Base-by-base conservation (phyloP, 2,113 vertebrate species). In the Apodemus sylvaticus region DNA sequence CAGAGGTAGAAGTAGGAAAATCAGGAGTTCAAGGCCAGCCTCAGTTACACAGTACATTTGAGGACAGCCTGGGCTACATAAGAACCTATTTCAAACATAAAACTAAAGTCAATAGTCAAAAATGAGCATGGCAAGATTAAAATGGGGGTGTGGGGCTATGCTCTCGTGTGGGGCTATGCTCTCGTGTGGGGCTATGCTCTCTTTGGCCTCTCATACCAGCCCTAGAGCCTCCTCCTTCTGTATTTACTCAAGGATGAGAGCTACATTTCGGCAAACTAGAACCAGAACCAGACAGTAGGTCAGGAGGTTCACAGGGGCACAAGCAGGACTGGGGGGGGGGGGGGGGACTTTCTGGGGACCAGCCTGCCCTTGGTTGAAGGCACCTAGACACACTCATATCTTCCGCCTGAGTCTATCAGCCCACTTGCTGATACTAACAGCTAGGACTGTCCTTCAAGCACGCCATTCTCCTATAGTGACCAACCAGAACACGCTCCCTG, bases 101-200 rank as follows among this genome's bases (percentile, higher is more conserved):
- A 66, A 48, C 42, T 34, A 86, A 86, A 66, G 16, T 2, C 39
- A 86, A 45, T 17, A 64, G 11, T 51, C 74, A 45, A 81, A 55
- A 77, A 20, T 34, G 7, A n/a, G 53, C 29, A n/a, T 5, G 7
- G 51, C 42, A 24, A 34, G 11, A 19, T 2, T n/a, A 53, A 60
- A 39, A 66, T 2, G 3, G 5, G 55, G 24, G 22, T 19, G 2
- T 29, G 26, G 7, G 14, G 7, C 0, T 22, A 34, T 34, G 2
- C 2, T 58, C 16, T 51, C 70, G n/a, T n/a, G n/a, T n/a, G n/a
- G n/a, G n/a, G n/a, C n/a, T n/a, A n/a, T n/a, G n/a, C n/a, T n/a
- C n/a, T n/a, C n/a, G 22, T 19, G 2, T 29, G 26, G 7, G 14
- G 7, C 0, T 22, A 34, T 34, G 2, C 2, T 58, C 16, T 51